These are phyloP conservation scores for Mercenaria mercenaria DNA, from an alignment of 1,140 invertebrate genomes.

Conservation along the genomic window DNA sequence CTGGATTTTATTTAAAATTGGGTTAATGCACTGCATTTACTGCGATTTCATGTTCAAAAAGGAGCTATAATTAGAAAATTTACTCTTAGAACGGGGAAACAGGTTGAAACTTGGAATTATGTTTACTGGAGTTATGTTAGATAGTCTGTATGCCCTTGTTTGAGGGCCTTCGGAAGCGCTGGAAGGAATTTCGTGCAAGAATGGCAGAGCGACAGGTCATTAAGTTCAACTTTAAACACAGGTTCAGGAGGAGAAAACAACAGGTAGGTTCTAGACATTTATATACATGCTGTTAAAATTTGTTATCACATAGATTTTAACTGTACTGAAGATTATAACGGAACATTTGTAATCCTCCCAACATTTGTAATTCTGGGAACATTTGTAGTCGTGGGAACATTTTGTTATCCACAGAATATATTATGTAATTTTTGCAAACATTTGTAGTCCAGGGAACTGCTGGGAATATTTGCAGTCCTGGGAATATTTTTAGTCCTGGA, in stretches of 20 bases:
- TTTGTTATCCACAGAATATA: too few relatives aligned
- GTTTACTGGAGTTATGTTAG: not conserved
- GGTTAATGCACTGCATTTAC: not conserved
- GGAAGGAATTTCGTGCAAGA: constrained; percentile 28
- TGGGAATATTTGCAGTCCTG: too few relatives aligned
- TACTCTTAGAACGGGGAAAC: not conserved
- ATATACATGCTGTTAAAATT: too few relatives aligned
- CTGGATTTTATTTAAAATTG: not conserved
- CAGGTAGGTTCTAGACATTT: not conserved
- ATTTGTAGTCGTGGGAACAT: too few relatives aligned
- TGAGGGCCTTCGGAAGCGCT: constrained; percentile 7
- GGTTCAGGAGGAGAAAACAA: not conserved
- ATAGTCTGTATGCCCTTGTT: constrained; percentile 19
- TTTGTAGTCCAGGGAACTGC: too few relatives aligned
- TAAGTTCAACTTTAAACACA: constrained; percentile 27
- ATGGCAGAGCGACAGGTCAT: constrained; percentile 14
- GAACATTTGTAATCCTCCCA: too few relatives aligned
- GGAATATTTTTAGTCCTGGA: too few relatives aligned
- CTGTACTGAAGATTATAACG: too few relatives aligned
- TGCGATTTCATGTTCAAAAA: not conserved
- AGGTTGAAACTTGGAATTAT: not conserved
- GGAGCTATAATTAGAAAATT: not conserved
- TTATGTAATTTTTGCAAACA: too few relatives aligned
- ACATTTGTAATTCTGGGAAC: too few relatives aligned
- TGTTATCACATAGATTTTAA: too few relatives aligned